Conservation (phyloP, 2,888 invertebrate species). For the Lasioglossum malachurum region DNA sequence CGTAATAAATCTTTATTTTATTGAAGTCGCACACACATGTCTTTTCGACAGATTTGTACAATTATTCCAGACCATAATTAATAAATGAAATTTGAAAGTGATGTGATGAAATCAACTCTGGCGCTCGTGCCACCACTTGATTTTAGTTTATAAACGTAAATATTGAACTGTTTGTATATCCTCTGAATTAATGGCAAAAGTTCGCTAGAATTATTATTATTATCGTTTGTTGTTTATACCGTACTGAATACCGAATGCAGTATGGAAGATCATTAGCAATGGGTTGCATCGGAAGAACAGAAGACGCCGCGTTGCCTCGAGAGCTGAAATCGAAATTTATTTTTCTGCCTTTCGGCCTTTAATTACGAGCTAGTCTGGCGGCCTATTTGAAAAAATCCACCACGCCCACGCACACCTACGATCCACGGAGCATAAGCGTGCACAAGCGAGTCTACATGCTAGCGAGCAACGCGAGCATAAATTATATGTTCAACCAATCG, state of each 20-base stretch:
- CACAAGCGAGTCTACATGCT: constrained; percentile 60
- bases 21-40: too few relatives aligned
- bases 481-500: constrained; percentile 60
- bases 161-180: background rate
- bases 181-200: background rate
- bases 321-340: constrained; percentile 59
- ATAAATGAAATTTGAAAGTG: background rate
- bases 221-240: background rate
- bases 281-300: constrained; percentile 22
- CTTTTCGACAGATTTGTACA: background rate
- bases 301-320: constrained; percentile 29
- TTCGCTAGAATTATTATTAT: background rate
- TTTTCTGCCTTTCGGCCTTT: constrained; percentile 52
- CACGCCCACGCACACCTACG: constrained; percentile 71
- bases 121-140: background rate
- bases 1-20: too few relatives aligned
- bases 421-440: constrained; percentile 20
- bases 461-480: constrained; percentile 48
- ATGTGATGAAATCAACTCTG: background rate
- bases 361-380: constrained; percentile 56
- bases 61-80: background rate
- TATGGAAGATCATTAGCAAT: background rate
- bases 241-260: background rate
- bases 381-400: constrained; percentile 59
- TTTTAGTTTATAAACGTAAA: background rate